Evolutionary conservation across 2,888 invertebrate genomes (phyloP), one percentile per base, ranked within the genome.

Genomic region (Cartodere bifasciata): DNA sequence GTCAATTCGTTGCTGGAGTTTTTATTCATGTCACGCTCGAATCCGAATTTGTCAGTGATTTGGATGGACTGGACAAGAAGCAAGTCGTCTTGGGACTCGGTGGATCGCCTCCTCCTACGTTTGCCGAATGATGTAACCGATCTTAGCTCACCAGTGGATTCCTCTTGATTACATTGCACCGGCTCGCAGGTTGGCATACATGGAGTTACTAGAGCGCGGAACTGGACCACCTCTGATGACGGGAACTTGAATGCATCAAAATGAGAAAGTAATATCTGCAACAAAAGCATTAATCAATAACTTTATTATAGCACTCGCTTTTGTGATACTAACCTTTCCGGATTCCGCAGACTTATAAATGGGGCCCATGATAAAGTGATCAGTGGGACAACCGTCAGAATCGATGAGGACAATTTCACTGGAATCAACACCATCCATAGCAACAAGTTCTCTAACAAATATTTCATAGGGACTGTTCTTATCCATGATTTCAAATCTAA

Each of bases 211-310:
- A 91, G 61, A n/a, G 91, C 91, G 40, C 90, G 76, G 76, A 92
- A 92, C 57, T 91, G 91, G 2, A 92, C 91, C 25, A 88, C 82
- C 57, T 91, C 90, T 9, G 88, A 88, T 28, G 88, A 88, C 23
- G 91, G 91, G 68, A 92, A 92, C 61, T 92, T 91, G 72, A 92
- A 92, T 20, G 91, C 91, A 59, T 91, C 91, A 64, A 92, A 91
- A 63, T 86, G 82, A 30, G 90, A 88, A 37, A 88, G 65, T 38
- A 91, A 65, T 47, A 84, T 74, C 79, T 84, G 71, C 26, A 63
- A 61, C 55, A 53, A 44, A 45, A n/a, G n/a, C n/a, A n/a, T n/a
- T n/a, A n/a, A n/a, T n/a, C n/a, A n/a, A 37, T 29, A 31, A 25
- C 16, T 13, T 23, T 14, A 20, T n/a, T n/a, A n/a, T n/a, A n/a